Evolutionary conservation across 2,113 vertebrate genomes (phyloP), one percentile per base, ranked within the genome.

Genomic region (Cheilinus undulatus): DNA sequence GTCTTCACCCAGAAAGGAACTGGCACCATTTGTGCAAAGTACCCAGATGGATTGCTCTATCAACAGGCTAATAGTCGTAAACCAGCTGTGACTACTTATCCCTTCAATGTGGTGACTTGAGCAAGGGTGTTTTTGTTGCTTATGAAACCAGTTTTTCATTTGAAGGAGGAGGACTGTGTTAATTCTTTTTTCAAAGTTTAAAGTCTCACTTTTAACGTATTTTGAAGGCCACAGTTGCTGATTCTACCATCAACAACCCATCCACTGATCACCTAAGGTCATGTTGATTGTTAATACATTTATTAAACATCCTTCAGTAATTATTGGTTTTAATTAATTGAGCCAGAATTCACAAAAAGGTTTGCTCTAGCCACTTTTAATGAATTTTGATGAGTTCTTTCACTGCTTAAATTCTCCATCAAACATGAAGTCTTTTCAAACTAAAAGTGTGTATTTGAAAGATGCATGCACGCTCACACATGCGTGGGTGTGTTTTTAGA

Each of bases 401-500:
- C 43, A 53, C 57, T 60, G 42, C 19, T 38, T 54, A 67, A 67
- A 65, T 17, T 66, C 26, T 43, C 51, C 38, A 77, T 75, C 72
- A 40, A 53, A 15, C 57, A 69, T 56, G 22, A 59, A 40, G 36
- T 46, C n/a, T 54, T 52, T 77, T 73, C 19, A 66, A 59, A 67
- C 12, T 28, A 12, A 22, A 14, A 32, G 45, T 52, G 32, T 27
- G 30, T 60, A 28, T 54, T 22, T 42, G 61, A 53, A 52, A 23
- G 26, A 38, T 0, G n/a, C 52, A 69, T 78, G 60, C n/a, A 19
- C 14, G 50, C 45, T 30, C 9, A 32, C 76, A 68, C 69, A 36
- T 36, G 61, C 15, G 65, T 84, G 76, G 54, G 60, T 23, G 79
- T 85, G 84, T 82, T 80, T 80, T 46, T 60, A 59, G 74, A 88